Evolutionary conservation across 1,140 invertebrate genomes (phyloP), one percentile per base, ranked within the genome.

Genomic region (Anoplophora glabripennis): DNA sequence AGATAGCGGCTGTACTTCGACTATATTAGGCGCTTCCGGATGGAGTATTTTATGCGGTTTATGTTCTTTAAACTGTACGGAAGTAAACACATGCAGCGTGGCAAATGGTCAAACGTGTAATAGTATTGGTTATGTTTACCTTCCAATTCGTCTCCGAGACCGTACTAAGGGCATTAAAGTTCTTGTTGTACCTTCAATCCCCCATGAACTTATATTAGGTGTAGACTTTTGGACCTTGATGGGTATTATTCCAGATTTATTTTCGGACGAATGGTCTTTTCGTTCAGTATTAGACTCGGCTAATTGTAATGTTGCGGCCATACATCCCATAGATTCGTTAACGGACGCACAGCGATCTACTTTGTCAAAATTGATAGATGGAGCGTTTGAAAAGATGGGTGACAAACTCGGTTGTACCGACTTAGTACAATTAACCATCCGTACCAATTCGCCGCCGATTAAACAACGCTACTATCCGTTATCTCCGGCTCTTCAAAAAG

Each of bases 381-480:
- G 8, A 40, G 17, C 10, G 9, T 14, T n/a, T 9, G 45, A 18
- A 18, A 9, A 1, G 4, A 15, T 36, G n/a, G 37, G 14, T n/a
- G 11, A 37, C 9, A 53, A 53, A 14, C 33, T 38, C n/a, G 35
- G 51, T 12, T 53, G 51, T 17, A 53, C 51, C 7, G 11, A 53
- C 36, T 9, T 40, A 53, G 51, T 40, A 3, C 35, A 53, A 21
- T 37, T 21, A 7, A n/a, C 14, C 10, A 53, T 56, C 42, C 21
- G 18, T 11, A 49, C 11, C 3, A 35, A 1, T 11, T 49, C 17
- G 34, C 35, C 18, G 10, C 40, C 48, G 2, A 54, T 44, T 28
- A 54, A 54, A 44, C 53, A 54, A 35, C 14, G 53, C 3, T 33
- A 54, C 17, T 56, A 56, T 12, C 44, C 54, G 14, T 14, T 56